A percentile compares a stretch with the other conserved stretches of the same genome.
Evolutionary conservation across 2,888 invertebrate species (phyloP).

Genomic region (Nowickia ferox): DNA sequence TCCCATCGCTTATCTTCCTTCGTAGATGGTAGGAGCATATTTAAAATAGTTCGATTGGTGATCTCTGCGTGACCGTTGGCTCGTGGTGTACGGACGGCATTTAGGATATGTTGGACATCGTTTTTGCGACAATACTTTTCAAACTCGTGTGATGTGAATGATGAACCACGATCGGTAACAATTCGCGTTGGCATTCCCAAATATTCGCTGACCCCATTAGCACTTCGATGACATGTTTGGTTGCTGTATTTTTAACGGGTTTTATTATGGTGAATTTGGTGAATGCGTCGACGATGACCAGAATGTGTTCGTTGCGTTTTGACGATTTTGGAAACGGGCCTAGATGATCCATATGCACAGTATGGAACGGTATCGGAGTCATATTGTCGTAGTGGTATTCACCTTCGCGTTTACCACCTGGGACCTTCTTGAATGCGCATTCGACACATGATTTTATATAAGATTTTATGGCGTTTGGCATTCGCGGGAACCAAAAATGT

Average conservation of each 20-base stretch:
- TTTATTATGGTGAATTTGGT: conserved; percentile 43
- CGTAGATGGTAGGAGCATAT: conserved; percentile 54
- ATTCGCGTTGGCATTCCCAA: conserved; percentile 74
- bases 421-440: conserved; percentile 79
- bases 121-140: conserved; percentile 67
- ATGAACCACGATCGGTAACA: conserved; percentile 75
- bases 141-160: conserved; percentile 73
- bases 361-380: conserved; percentile 52
- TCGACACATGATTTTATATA: conserved; percentile 38
- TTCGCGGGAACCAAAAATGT: conserved; percentile 67
- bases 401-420: conserved; percentile 57
- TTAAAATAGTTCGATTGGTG: conserved; percentile 51
- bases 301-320: conserved; percentile 54
- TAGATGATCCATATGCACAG: conserved; percentile 53
- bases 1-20: conserved; percentile 57
- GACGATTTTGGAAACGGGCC: conserved; percentile 59
- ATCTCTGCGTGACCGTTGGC: conserved; percentile 69
- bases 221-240: conserved; percentile 35
- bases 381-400: conserved; percentile 58
- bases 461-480: conserved; percentile 55
- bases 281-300: conserved; percentile 65
- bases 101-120: conserved; percentile 73
- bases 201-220: conserved; percentile 52
- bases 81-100: conserved; percentile 74
- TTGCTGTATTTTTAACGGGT: conserved; percentile 53